Conservation (phyloP, 2,888 invertebrate genomes). For the Polyploca ridens region DNA sequence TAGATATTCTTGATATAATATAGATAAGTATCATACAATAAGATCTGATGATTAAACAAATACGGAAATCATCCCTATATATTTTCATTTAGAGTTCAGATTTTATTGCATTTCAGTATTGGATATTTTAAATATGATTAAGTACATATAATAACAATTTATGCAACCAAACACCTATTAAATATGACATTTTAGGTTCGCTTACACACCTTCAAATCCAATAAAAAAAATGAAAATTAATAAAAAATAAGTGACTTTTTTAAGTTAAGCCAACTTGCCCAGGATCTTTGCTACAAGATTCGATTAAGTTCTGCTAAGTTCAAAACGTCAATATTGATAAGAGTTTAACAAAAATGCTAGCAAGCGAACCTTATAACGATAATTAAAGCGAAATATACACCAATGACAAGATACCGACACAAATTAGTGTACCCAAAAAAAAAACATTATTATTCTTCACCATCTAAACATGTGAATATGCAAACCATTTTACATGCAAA, state of each 20-base stretch:
- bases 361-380: conserved; percentile 56
- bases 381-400: conserved; percentile 54
- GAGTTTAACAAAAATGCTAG: conserved; percentile 22
- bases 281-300: not conserved
- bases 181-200: conserved; percentile 21
- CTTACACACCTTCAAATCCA: conserved; percentile 10
- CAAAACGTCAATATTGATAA: not conserved
- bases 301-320: too few relatives aligned
- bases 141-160: conserved; percentile 2
- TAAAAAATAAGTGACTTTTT: too few relatives aligned
- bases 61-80: too few relatives aligned
- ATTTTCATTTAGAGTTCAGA: not conserved
- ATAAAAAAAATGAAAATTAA: not conserved
- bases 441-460: conserved; percentile 33
- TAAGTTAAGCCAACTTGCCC: not conserved
- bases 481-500: conserved; percentile 83
- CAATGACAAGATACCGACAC: conserved; percentile 47
- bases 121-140: conserved; percentile 4
- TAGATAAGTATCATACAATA: not conserved
- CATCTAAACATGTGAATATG: conserved; percentile 63
- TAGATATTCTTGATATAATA: not conserved
- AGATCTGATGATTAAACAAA: not conserved
- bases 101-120: conserved; percentile 11
- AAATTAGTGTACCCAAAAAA: conserved; percentile 56
- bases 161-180: conserved; percentile 28